Conservation (phyloP, 1,140 invertebrate species). For the Ceratosolen solmsi region DNA sequence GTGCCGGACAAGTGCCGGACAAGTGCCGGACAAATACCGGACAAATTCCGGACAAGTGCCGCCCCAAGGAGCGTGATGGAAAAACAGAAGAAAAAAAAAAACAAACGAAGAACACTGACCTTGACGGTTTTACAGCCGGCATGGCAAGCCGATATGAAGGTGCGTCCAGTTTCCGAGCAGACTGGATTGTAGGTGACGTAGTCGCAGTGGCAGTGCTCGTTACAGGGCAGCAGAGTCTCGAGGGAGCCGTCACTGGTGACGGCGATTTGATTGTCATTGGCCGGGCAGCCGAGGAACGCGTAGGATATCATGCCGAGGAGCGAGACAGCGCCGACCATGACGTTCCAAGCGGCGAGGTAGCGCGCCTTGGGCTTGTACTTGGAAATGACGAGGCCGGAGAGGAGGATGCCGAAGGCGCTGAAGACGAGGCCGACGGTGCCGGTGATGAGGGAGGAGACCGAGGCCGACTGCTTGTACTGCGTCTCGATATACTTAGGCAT, state of each 20-base stretch:
- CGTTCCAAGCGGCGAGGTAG: conserved; percentile 82
- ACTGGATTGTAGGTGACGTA: conserved; percentile 82
- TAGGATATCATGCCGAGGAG: conserved; percentile 79
- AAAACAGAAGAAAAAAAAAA: too few species aligned
- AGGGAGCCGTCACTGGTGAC: conserved; percentile 71
- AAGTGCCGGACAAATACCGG: too few species aligned
- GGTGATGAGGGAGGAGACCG: conserved; percentile 79
- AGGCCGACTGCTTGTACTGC: conserved; percentile 82
- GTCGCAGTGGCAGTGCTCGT: conserved; percentile 78
- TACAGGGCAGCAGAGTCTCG: conserved; percentile 75
- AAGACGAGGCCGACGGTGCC: conserved; percentile 82
- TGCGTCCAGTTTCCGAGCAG: conserved; percentile 76
- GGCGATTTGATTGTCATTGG: conserved; percentile 74
- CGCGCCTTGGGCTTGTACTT: conserved; percentile 81
- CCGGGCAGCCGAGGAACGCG: conserved; percentile 81
- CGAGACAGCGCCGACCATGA: conserved; percentile 79
- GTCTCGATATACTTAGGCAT: conserved; percentile 85
- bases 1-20: too few species aligned
- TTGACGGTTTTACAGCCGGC: conserved; percentile 76
- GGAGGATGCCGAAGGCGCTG: conserved; percentile 81
- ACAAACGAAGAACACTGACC: too few species aligned
- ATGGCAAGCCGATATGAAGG: conserved; percentile 82
- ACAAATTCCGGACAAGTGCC: too few species aligned
- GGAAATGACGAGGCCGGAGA: conserved; percentile 81
- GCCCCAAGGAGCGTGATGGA: too few species aligned